phyloP scores from a whole-genome alignment of 92 coral and sea anemone genomes.

The Anthopleura xanthogrammica region DNA sequence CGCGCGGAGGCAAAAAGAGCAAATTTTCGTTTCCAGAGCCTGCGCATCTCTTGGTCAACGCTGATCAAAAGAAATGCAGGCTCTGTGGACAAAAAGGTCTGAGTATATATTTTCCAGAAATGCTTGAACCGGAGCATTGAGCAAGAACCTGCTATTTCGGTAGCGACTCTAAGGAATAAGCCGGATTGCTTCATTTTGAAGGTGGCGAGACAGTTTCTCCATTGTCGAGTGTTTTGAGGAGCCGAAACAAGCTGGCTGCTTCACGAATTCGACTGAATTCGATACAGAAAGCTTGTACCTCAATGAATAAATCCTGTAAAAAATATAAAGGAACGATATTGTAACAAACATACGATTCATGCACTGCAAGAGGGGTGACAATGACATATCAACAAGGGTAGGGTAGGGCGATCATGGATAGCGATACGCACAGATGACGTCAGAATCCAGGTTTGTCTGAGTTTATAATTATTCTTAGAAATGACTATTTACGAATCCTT shows the following conservation, averaged over 20 bases:
- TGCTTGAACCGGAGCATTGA: not conserved
- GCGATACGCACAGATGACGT: too few species aligned
- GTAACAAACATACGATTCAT: too few species aligned
- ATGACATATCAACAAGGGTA: too few species aligned
- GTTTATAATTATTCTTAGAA: too few species aligned
- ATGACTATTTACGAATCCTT: too few species aligned
- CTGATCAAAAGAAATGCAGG: not conserved
- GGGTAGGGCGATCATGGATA: too few species aligned
- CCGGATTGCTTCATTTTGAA: constrained; percentile 19
- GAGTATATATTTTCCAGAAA: not conserved
- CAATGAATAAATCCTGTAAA: constrained; percentile 90
- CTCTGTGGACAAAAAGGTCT: not conserved
- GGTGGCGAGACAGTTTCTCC: constrained; percentile 71
- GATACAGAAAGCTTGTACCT: constrained; percentile 96
- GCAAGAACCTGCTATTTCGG: not conserved
- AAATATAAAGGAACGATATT: not conserved
- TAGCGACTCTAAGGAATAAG: not conserved
- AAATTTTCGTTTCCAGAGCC: not conserved
- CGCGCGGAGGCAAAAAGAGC: too few species aligned
- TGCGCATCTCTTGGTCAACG: not conserved
- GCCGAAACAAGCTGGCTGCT: constrained; percentile 94
- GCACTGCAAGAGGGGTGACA: too few species aligned
- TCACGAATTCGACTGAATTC: constrained; percentile 97
- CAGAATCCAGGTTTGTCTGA: too few species aligned
- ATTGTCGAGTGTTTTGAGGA: constrained; percentile 86